Base-by-base conservation (phyloP, 2,888 invertebrate genomes). In the Bombyx huttoni region DNA sequence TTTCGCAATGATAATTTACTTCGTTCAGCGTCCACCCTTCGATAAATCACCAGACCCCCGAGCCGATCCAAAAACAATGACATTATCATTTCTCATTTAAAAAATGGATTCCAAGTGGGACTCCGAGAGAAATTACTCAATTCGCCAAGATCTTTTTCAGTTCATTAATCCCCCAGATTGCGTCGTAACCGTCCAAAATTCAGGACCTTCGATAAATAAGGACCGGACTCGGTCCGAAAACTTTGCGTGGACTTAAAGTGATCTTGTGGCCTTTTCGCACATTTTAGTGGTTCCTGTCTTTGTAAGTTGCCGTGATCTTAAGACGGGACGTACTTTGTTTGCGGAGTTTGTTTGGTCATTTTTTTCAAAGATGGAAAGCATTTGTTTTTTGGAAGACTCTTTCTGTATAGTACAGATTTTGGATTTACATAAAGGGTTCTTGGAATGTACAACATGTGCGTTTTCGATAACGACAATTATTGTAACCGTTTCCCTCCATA, bases 81-180 rank as follows among this genome's bases (percentile, higher is more conserved):
- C 70, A 73, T 72, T 72, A 72, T 70, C 67, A 73, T 71, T 70
- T 68, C 68, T 66, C 65, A 70, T 71, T 73, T 71, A 67, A 73
- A 75, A 72, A 75, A 68, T 64, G 62, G 68, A 64, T 68, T 64
- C 60, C 52, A 62, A 68, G 64, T 63, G 58, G 59, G 63, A 61
- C 61, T 62, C 63, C 64, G 63, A 65, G 70, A 66, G 74, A 75
- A 76, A 80, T 77, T 75, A 81, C 78, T 78, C 80, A 77, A 81
- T 78, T 75, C 75, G 66, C 64, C 70, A 71, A 70, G 77, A 78
- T 82, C 80, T 76, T 86, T 86, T 75, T 78, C 86, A 82, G 81
- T 73, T 81, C 86, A 85, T 86, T 85, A 85, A 75, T 71, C 71
- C 64, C 60, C 67, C 73, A 79, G 81, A 84, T 85, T 82, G 83